Conservation (phyloP, 2,888 invertebrate genomes). For the Dynastes maya region DNA sequence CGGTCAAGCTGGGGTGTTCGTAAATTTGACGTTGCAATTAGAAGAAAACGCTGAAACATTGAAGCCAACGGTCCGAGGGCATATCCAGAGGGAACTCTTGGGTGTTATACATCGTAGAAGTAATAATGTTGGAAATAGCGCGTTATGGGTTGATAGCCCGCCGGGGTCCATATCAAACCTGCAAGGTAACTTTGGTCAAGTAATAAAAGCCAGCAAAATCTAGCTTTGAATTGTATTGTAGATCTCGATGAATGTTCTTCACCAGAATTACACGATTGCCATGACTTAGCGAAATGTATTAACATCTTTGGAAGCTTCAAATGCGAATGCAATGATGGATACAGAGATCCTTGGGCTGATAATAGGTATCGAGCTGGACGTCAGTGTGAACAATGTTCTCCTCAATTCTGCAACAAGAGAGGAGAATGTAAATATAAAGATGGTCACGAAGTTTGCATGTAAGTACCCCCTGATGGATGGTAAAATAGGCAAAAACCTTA, state of each 20-base stretch:
- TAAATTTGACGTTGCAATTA: conserved; percentile 88
- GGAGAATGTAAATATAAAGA: conserved; percentile 87
- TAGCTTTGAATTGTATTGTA: conserved; percentile 58
- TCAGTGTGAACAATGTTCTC: conserved; percentile 84
- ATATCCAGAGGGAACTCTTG: conserved; percentile 87
- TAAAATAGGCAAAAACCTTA: no score
- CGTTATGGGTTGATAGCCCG: conserved; percentile 87
- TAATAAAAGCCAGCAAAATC: not conserved
- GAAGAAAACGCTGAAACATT: conserved; percentile 84
- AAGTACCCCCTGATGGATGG: conserved; percentile 64
- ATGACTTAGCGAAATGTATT: conserved; percentile 82
- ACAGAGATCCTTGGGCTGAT: conserved; percentile 82
- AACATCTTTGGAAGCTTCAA: conserved; percentile 90
- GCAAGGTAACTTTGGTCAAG: conserved; percentile 72
- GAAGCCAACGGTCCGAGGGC: conserved; percentile 79
- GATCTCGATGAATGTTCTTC: conserved; percentile 92
- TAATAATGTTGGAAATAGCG: conserved; percentile 91
- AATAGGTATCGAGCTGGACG: conserved; percentile 81
- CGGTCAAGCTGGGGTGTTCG: conserved; percentile 84
- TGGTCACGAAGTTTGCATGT: conserved; percentile 85
- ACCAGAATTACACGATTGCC: conserved; percentile 88
- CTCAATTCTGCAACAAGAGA: conserved; percentile 86
- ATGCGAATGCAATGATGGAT: conserved; percentile 83
- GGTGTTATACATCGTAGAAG: conserved; percentile 87
- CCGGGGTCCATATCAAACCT: conserved; percentile 81